Evolutionary conservation across 1,140 invertebrate genomes (phyloP), one percentile per base, ranked within the genome.

Genomic region (Drosophila kepulauana): DNA sequence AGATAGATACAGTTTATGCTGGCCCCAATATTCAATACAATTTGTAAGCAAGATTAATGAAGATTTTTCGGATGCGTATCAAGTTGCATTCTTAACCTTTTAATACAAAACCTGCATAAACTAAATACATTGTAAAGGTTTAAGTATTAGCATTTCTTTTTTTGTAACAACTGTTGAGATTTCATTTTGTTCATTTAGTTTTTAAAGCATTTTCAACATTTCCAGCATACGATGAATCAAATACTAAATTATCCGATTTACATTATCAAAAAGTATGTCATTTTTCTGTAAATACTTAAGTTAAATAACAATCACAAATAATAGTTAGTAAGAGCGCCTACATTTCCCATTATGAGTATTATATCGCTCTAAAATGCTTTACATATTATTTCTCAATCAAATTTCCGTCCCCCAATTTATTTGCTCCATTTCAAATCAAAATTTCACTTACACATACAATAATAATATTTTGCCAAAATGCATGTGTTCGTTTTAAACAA

Each of bases 201-300:
- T 70, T 57, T 56, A 75, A 33, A 15, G 38, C 45, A 51, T 58
- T 75, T 64, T 51, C 33, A 48, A 70, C 49, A 68, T 48, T 68
- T 75, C 51, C 66, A 75, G 49, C 10, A 45, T 16, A 72, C 43
- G 48, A 48, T 49, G 51, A 41, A 51, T 63, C 46, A 38, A 68
- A 33, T 13, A 58, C 43, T 13, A 58, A 49, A 65, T 71, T 64
- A n/a, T 11, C 54, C 49, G 30, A 33, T 30, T 54, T 46, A 69
- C 28, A 75, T 61, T 70, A 45, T 62, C 45, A 58, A 71, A 45
- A 78, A 66, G 63, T 69, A 75, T 68, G 48, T 62, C 52, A 72
- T 54, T 67, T 75, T 86, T 87, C 79, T 88, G 85, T 86, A 87
- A 87, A 87, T 88, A 87, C 70, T 81, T 89, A 80, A 75, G 85